phyloP scores from a whole-genome alignment of 1,140 invertebrate genomes.

The Ceratina australensis region DNA sequence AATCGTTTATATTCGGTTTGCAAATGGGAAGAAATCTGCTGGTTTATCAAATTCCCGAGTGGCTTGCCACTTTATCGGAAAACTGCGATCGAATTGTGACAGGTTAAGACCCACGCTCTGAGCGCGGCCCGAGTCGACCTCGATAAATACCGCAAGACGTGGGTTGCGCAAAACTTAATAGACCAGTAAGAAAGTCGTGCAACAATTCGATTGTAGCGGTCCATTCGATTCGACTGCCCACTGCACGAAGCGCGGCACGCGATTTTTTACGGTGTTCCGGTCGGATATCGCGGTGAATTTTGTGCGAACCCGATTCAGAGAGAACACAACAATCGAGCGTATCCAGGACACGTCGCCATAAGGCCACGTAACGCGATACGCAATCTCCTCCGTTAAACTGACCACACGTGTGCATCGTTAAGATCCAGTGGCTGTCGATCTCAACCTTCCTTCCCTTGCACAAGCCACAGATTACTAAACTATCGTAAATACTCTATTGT shows the following conservation, averaged over 20 bases:
- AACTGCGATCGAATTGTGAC: constrained; percentile 49
- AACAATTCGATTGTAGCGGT: constrained; percentile 20
- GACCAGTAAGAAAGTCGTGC: constrained; percentile 27
- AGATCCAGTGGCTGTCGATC: constrained; percentile 58
- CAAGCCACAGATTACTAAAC: constrained; percentile 53
- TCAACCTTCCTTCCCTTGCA: constrained; percentile 22
- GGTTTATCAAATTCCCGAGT: constrained; percentile 2
- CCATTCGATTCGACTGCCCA: constrained; percentile 6
- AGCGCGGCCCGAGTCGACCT: constrained; percentile 22
- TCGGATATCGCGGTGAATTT: constrained; percentile 5
- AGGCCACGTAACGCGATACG: constrained; percentile 64
- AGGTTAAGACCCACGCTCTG: constrained; percentile 45
- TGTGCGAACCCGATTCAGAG: constrained; percentile 6
- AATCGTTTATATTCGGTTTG: constrained; percentile 38
- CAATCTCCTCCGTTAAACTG: constrained; percentile 47
- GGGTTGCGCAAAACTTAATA: constrained; percentile 58
- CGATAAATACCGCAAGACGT: constrained; percentile 49
- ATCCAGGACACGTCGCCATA: constrained; percentile 35
- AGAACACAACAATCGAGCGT: constrained; percentile 32
- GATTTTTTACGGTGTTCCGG: not conserved
- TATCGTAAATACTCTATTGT: constrained; percentile 60
- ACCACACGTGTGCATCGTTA: constrained; percentile 65
- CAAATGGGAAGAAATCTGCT: not conserved
- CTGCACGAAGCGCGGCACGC: not conserved
- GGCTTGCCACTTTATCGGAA: constrained; percentile 29